phyloP scores from a whole-genome alignment of 1,140 invertebrate genomes.

The Drosophila kohkoa region DNA sequence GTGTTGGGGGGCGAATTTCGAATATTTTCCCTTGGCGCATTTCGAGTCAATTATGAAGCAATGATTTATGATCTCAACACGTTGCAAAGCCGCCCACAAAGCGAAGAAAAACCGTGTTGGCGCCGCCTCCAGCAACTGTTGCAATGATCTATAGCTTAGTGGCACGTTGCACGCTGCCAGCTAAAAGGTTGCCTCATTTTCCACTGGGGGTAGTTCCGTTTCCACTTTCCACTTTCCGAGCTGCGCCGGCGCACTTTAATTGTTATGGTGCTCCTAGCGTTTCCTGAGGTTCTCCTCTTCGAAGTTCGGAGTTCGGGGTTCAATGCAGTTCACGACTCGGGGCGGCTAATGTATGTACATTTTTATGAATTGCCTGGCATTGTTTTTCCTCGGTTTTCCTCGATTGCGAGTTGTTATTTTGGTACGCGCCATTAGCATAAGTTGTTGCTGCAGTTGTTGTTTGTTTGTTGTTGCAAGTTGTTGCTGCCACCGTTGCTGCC shows the following conservation, averaged over 20 bases:
- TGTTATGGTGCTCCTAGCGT: slow-evolving; percentile 56
- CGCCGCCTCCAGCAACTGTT: slow-evolving; percentile 16
- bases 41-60: slow-evolving; percentile 57
- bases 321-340: slow-evolving; percentile 35
- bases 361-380: slow-evolving; percentile 74
- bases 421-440: slow-evolving; percentile 80
- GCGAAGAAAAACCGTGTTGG: slow-evolving; percentile 3
- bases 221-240: slow-evolving; percentile 37
- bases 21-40: slow-evolving; percentile 7
- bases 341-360: slow-evolving; percentile 58
- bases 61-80: slow-evolving; percentile 72
- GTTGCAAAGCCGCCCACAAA: slow-evolving; percentile 22
- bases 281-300: neutral
- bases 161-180: neutral
- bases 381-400: slow-evolving; percentile 20
- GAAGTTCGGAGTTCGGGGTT: neutral
- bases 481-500: slow-evolving; percentile 25
- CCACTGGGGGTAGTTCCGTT: slow-evolving; percentile 40
- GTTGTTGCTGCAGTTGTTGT: slow-evolving; percentile 57
- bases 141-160: slow-evolving; percentile 63
- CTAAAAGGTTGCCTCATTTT: slow-evolving; percentile 50
- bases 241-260: slow-evolving; percentile 74
- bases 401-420: slow-evolving; percentile 54
- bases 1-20: neutral
- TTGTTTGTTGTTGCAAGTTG: slow-evolving; percentile 37